Percentiles rank a stretch among this genome's conserved stretches.
Conservation (phyloP, 2,888 invertebrate genomes). For the Stratiomys singularior region DNA sequence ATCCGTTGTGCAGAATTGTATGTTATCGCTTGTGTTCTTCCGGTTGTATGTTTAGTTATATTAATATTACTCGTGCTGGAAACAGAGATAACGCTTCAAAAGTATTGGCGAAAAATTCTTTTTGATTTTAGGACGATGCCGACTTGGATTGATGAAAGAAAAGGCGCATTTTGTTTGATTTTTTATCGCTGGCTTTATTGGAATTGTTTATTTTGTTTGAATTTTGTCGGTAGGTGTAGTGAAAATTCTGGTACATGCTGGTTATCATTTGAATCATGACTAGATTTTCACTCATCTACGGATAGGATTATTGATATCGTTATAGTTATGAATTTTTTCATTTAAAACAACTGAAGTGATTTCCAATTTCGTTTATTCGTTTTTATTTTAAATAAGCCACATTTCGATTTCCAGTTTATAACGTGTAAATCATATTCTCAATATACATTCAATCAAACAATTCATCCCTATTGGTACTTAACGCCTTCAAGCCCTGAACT, state of each 20-base stretch:
- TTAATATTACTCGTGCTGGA: too few relatives aligned
- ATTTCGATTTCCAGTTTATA: too few relatives aligned
- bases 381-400: too few relatives aligned
- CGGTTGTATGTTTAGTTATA: background rate
- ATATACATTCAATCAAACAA: too few relatives aligned
- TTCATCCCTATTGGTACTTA: too few relatives aligned
- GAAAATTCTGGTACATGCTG: slow-evolving; percentile 69
- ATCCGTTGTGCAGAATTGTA: slow-evolving; percentile 56
- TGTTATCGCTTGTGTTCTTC: slow-evolving; percentile 46
- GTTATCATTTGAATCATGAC: slow-evolving; percentile 66
- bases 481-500: too few relatives aligned
- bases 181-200: background rate
- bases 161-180: too few relatives aligned
- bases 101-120: background rate
- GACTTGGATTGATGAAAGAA: background rate
- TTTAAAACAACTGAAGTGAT: too few relatives aligned
- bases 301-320: slow-evolving; percentile 57
- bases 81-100: too few relatives aligned
- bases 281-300: slow-evolving; percentile 76
- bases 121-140: background rate
- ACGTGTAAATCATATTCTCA: too few relatives aligned
- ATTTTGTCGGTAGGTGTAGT: slow-evolving; percentile 68
- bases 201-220: slow-evolving; percentile 13
- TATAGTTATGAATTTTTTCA: background rate
- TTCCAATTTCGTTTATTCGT: too few relatives aligned